These are phyloP conservation scores for Grus americana DNA, from an alignment of 2,113 vertebrate species.

Conservation along the genomic window DNA sequence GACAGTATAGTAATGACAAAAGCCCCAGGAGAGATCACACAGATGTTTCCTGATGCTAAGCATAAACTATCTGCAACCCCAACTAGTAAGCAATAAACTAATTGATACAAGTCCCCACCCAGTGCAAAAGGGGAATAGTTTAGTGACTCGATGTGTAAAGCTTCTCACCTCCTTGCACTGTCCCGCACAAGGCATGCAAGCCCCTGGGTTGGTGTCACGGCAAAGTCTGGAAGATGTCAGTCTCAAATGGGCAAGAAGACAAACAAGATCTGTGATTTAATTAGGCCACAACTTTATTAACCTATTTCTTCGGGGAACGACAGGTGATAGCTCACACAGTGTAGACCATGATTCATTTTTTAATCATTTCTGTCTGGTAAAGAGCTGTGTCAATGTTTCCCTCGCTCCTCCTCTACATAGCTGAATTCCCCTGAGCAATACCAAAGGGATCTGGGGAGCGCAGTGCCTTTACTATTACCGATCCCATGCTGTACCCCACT, in stretches of 20 bases:
- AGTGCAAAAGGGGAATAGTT: neutral
- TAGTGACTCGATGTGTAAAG: neutral
- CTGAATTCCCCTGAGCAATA: neutral
- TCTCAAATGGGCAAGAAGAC: neutral
- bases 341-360: neutral
- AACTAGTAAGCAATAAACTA: neutral
- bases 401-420: neutral
- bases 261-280: conserved; percentile 24
- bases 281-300: conserved; percentile 46
- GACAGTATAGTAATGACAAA: neutral
- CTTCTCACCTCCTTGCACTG: neutral
- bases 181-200: neutral
- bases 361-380: conserved; percentile 38
- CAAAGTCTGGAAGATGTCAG: neutral
- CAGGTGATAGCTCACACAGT: neutral
- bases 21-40: neutral
- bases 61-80: neutral
- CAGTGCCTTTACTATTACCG: neutral
- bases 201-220: neutral
- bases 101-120: neutral
- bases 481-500: neutral
- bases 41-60: neutral
- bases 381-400: neutral
- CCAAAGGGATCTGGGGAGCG: neutral
- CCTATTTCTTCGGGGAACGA: conserved; percentile 34